phyloP scores from a whole-genome alignment of 2,113 vertebrate genomes.

The Ginglymostoma cirratum region DNA sequence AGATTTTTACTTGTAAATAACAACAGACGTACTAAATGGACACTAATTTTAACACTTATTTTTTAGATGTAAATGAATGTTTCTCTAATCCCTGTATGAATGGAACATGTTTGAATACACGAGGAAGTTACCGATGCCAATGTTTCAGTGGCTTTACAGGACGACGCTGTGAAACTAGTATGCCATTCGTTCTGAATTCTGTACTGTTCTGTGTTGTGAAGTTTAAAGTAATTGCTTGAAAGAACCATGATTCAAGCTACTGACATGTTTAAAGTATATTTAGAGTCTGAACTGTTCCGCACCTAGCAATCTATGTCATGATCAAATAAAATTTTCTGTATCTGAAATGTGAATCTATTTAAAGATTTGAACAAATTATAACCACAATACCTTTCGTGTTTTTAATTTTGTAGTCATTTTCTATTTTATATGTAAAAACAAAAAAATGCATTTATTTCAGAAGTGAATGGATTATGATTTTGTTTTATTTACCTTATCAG shows the following conservation, averaged over 20 bases:
- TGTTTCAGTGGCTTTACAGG: not conserved
- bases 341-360: not conserved
- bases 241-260: not conserved
- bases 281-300: not conserved
- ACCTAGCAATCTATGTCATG: no score
- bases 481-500: not conserved
- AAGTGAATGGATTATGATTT: not conserved
- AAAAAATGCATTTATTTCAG: not conserved
- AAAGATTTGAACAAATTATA: not conserved
- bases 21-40: not conserved
- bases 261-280: not conserved
- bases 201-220: not conserved
- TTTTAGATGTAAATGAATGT: slow-evolving; percentile 30
- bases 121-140: not conserved
- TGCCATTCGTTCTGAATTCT: not conserved
- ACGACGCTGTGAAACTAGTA: not conserved
- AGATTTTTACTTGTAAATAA: not conserved
- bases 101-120: slow-evolving; percentile 24
- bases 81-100: not conserved
- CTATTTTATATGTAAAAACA: not conserved
- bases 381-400: not conserved
- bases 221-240: not conserved
- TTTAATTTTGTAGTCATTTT: not conserved
- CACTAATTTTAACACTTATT: not conserved
- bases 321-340: no score